Evolutionary conservation across 2,888 invertebrate species (phyloP), one percentile per base, ranked within the genome.

Genomic region (Xestobium rufovillosum): DNA sequence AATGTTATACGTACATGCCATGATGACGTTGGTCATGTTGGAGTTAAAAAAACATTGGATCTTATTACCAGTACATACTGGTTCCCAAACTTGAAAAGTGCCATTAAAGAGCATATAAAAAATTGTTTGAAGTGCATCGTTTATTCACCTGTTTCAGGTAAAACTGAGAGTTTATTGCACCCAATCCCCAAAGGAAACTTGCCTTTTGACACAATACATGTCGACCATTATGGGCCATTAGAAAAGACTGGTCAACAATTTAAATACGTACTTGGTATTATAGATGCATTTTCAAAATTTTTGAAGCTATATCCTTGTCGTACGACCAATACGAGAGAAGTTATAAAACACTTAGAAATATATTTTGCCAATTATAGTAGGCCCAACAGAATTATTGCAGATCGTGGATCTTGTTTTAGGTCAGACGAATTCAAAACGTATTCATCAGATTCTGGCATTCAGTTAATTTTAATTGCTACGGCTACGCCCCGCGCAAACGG

Each of bases 211-310:
- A 43, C 40, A 4, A n/a, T 38, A 4, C 43, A 41, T 33, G 23
- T 39, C 9, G 38, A 38, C 23, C 41, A 41, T 39, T 38, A 38
- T 17, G 38, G 41, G 3, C 41, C 38, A 1, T 23, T 38, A 15
- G 17, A 33, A 25, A 39, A 39, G 17, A 25, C 31, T 32, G 33
- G 38, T 3, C 15, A 25, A 3, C 11, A 34, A 3, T 26, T 43
- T 16, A 42, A 47, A 36, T 42, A 50, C 36, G 41, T 57, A 13
- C 43, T 58, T 8, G 44, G 45, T 4, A 39, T 52, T 4, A 36
- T 53, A 9, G 53, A 57, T 30, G 39, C 35, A 1, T 55, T 54
- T 26, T 49, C 52, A 0, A 57, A 56, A 36, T 55, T 47, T 30
- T 39, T 45, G 0, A 48, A 44, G 29, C 26, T 56, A 1, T 52